Base-by-base conservation (phyloP, 1,140 invertebrate genomes). In the Meloidogyne chitwoodi region DNA sequence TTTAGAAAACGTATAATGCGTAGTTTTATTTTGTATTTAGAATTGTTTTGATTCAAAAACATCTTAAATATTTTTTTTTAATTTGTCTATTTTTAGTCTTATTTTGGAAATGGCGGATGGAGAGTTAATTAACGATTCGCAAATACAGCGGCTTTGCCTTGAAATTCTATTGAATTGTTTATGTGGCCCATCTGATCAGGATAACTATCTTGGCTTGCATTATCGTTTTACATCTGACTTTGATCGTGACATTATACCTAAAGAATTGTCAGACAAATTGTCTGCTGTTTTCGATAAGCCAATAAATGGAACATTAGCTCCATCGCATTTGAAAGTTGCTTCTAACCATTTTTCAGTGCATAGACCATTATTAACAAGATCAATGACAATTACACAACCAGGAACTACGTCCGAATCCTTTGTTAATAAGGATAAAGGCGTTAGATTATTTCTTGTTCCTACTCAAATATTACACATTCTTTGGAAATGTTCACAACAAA, bases 151-250 rank as follows among this genome's bases (percentile, higher is more conserved):
- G 22, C 31, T 77, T 22, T 73, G 71, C 19, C 81, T 81, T 19
- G 78, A 77, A 75, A 68, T 83, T 12, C 56, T 81, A 2, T 44
- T 63, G 27, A 83, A 81, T 48, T 81, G 80, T 63, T 26, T 83
- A 12, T 83, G 80, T 61, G 82, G 81, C n/a, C 81, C 82, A 66
- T 29, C 56, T 22, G 67, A 79, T n/a, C 61, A 77, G 78, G 77
- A 73, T 24, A 64, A 31, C 14, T 73, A 64, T 24, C 24, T 56
- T 22, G 71, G 71, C 0, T 12, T 73, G 14, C 41, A 73, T 73
- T 73, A 63, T 31, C 71, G 71, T 73, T 73, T 73, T 29, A 61
- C 71, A 19, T 27, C 24, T 24, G 56, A 24, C 34, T 73, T 73
- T 31, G 71, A 73, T 38, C 24, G 71, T 14, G 71, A 73, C 34